Base-by-base conservation (phyloP, 2,888 invertebrate species). In the Cheilosia variabilis region DNA sequence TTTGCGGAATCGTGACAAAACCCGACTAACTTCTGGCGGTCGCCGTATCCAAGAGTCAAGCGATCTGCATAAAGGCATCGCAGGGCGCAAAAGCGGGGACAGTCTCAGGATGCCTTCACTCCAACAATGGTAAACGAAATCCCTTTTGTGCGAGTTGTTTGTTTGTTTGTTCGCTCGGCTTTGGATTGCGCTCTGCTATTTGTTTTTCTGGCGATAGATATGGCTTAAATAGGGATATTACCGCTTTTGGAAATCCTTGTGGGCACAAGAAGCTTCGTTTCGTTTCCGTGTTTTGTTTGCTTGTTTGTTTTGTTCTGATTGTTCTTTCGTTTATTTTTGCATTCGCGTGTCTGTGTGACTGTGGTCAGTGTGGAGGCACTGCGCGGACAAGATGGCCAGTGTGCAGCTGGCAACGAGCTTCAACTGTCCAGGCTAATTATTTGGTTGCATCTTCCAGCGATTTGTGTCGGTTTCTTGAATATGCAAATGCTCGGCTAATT, bases 1-100 rank as follows among this genome's bases (percentile, higher is more conserved):
- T 76, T 69, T 71, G 66, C 66, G 27, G 75, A 84, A 80, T 84
- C 84, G 84, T 84, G 84, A 84, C 84, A 79, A 79, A 84, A 80
- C 69, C 69, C 84, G 73, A 80, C 75, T 65, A 66, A 78, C 78
- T 83, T 55, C 82, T 72, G 71, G 77, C 58, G 53, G 57, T 63
- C 27, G 47, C 19, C 71, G 45, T 50, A 43, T 13, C 31, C 55
- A 45, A 24, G 19, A 43, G 62, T 22, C 19, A 15, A 24, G 65
- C 78, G 79, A 84, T 84, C 84, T 79, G 75, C 84, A 79, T 84
- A 75, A 69, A 79, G 53, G 66, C 78, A 82, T 65, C 62, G 34
- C 34, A 65, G 58, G 63, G 43, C 24, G 52, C 78, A 73, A 62
- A 78, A 66, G 79, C 57, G 68, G 34, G 53, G 45, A 24, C 52